These are phyloP conservation scores for Operophtera brumata DNA, from an alignment of 2,888 invertebrate genomes.

Conservation along the genomic window DNA sequence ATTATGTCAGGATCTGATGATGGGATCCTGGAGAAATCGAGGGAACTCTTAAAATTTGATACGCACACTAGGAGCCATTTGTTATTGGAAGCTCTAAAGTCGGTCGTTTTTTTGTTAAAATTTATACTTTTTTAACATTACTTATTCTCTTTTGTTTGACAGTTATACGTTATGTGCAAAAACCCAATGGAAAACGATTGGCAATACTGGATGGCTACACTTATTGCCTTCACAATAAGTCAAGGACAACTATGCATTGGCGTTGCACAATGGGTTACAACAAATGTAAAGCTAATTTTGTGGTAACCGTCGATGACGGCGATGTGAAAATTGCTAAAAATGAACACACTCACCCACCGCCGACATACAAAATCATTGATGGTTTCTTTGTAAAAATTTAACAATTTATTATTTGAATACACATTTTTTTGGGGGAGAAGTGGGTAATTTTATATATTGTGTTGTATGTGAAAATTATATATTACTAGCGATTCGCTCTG, in stretches of 20 bases:
- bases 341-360: conserved; percentile 12
- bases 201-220: neutral
- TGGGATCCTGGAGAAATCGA: no score
- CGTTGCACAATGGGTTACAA: neutral
- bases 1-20: no score
- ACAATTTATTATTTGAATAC: neutral
- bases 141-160: neutral
- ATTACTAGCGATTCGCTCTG: no score
- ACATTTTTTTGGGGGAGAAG: neutral
- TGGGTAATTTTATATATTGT: no score
- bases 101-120: no score
- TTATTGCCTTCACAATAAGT: neutral
- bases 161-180: neutral
- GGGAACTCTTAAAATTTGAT: no score
- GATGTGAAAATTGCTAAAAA: neutral
- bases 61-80: no score
- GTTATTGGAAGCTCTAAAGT: no score
- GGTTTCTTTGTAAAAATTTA: neutral
- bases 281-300: neutral
- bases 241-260: neutral
- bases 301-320: neutral
- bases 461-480: no score
- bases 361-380: conserved; percentile 5
- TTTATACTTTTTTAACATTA: neutral
- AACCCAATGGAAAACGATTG: conserved; percentile 1